Conservation (phyloP, 2,888 invertebrate genomes). For the Sepiola atlantica region DNA sequence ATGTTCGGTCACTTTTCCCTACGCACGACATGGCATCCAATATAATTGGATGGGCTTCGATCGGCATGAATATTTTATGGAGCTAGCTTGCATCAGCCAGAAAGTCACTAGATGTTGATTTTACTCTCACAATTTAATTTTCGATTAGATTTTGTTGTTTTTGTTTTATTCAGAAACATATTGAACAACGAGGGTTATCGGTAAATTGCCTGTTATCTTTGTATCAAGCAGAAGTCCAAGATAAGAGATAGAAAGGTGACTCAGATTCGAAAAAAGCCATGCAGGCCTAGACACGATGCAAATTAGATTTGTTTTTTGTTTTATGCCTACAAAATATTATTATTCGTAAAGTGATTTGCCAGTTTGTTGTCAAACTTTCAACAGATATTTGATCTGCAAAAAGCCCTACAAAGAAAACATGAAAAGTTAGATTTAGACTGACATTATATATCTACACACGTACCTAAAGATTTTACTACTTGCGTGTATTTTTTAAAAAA, state of each 20-base stretch:
- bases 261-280: not conserved
- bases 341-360: not conserved
- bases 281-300: not conserved
- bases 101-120: not conserved
- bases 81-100: not conserved
- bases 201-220: not conserved
- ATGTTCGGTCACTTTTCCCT: conserved; percentile 11
- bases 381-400: not conserved
- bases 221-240: not conserved
- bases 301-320: not conserved
- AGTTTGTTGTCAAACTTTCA: not conserved
- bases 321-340: not conserved
- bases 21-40: conserved; percentile 32
- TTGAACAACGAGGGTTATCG: not conserved
- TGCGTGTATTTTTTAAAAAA: no score
- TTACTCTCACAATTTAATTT: not conserved
- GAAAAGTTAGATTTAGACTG: no score
- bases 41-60: conserved; percentile 14
- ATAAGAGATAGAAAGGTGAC: not conserved
- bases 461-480: no score
- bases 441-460: no score
- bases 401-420: no score
- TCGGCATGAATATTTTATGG: conserved; percentile 32
- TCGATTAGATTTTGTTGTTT: not conserved
- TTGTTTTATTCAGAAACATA: not conserved